Evolutionary conservation across 2,888 invertebrate genomes (phyloP), one percentile per base, ranked within the genome.

Genomic region (Imbricaverruca yamaguchii): DNA sequence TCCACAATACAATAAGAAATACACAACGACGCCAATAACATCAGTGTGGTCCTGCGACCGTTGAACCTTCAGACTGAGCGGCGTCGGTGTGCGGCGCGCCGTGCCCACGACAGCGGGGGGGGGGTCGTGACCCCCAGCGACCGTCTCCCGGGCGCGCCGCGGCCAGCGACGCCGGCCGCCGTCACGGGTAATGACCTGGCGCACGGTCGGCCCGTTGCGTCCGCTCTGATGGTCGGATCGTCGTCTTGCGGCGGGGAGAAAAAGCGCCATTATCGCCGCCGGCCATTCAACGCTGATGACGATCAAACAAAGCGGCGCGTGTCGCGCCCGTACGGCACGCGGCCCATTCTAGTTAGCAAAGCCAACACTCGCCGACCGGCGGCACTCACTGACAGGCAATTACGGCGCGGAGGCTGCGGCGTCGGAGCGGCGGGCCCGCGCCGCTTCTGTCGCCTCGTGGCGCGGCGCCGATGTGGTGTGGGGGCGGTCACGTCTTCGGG

Each of bases 261-360:
- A 67, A 25, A 67, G 67, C 39, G 25, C 67, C n/a, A 53, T 74
- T 53, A 74, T 53, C 74, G 74, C 13, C 18, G 74, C 1, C 13
- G 12, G 18, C 74, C 53, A 53, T 74, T 74, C 53, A 53, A 18
- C 53, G 74, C 53, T 25, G 74, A 74, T 74, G 74, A 74, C 53
- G 74, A 53, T 53, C 74, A 74, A 74, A 74, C 74, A 74, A 74
- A 53, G 74, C 11, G 7, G 74, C 65, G 21, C 74, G 74, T 18
- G 74, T 18, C 21, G 18, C 53, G 74, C 53, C 18, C 53, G 25
- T 53, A 15, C 18, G 53, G 18, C 74, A 15, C 69, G 69, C 69
- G 69, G 10, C 10, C 74, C 74, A 53, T 53, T 15, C 9, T 74
- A 18, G 74, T 74, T 74, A 74, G 74, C 74, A 39, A 53, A 74